Evolutionary conservation across 2,888 invertebrate genomes (phyloP), one percentile per base, ranked within the genome.

Genomic region (Tanypteryx hageni): DNA sequence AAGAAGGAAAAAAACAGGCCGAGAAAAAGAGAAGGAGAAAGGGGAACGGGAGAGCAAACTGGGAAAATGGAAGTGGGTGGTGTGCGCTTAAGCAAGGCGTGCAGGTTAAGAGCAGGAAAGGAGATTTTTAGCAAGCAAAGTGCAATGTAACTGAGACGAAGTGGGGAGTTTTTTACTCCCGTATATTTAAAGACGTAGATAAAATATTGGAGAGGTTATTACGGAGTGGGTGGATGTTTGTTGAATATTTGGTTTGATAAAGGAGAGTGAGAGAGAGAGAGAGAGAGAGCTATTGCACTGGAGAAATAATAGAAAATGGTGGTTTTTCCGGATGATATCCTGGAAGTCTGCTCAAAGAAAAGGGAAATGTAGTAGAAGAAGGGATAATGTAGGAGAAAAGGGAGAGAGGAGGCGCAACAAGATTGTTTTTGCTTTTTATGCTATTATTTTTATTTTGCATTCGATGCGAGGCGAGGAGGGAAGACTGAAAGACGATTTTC

Each of bases 131-230:
- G 76, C 76, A 9, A 27, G 27, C 13, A 0, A 27, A 27, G 76
- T 76, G 76, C 76, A 76, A n/a, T 11, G 76, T 44, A 44, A 1
- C 44, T 44, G 1, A 27, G 61, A 76, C 22, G 76, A 27, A 22
- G 76, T 27, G 22, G 22, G 27, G n/a, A 27, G 44, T 76, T 76
- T 76, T 76, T 27, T 11, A 11, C 0, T 22, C 68, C 68, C 76
- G 76, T 22, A 27, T 76, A 27, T 76, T 76, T 76, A n/a, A 27
- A 76, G 76, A 76, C 22, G 76, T 27, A 76, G 76, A 76, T 76
- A 76, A 76, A 76, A 76, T 27, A 76, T 76, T 76, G 27, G 22
- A 76, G 76, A 13, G 76, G 76, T 76, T 9, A 68, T 68, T 68
- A 9, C n/a, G 18, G 68, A 68, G 68, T n/a, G 68, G 11, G 68